A percentile compares a stretch with the other conserved stretches of the same genome.
These are phyloP conservation scores for Chrysolina haemoptera DNA, from an alignment of 2,888 invertebrate species.

Conservation along the genomic window DNA sequence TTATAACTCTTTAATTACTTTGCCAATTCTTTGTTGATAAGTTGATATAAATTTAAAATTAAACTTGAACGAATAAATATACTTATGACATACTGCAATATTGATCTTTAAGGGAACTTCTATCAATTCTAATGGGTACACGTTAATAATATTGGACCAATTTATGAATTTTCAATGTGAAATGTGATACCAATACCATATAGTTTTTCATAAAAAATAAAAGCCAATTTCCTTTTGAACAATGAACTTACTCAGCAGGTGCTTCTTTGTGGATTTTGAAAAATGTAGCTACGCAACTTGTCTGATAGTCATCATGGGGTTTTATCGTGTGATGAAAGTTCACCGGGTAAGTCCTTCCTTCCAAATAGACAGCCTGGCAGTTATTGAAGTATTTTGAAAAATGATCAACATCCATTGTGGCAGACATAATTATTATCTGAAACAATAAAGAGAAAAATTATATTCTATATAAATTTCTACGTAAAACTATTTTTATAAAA, in stretches of 20 bases:
- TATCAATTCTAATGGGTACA: too few species aligned
- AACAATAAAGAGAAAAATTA: conserved; percentile 51
- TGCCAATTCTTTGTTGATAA: too few species aligned
- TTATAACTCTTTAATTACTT: too few species aligned
- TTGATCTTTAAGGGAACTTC: too few species aligned
- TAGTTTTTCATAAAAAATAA: too few species aligned
- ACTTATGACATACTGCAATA: too few species aligned
- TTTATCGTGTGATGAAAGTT: conserved; percentile 81
- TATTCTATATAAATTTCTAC: not conserved
- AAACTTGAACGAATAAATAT: too few species aligned
- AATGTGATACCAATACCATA: too few species aligned
- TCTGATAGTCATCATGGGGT: conserved; percentile 87
- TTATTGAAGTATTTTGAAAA: conserved; percentile 92
- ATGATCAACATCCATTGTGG: conserved; percentile 96
- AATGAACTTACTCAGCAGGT: conserved; percentile 80
- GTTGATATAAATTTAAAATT: too few species aligned
- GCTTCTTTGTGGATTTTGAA: conserved; percentile 90
- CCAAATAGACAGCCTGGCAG: conserved; percentile 89
- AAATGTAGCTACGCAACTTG: conserved; percentile 86
- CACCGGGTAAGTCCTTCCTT: conserved; percentile 90
- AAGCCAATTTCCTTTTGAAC: conserved; percentile 3
- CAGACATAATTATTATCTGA: conserved; percentile 91
- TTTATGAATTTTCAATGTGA: too few species aligned
- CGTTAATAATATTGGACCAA: too few species aligned
- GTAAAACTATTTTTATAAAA: too few species aligned